phyloP scores from a whole-genome alignment of 2,113 vertebrate species.

The Podilymbus podiceps region DNA sequence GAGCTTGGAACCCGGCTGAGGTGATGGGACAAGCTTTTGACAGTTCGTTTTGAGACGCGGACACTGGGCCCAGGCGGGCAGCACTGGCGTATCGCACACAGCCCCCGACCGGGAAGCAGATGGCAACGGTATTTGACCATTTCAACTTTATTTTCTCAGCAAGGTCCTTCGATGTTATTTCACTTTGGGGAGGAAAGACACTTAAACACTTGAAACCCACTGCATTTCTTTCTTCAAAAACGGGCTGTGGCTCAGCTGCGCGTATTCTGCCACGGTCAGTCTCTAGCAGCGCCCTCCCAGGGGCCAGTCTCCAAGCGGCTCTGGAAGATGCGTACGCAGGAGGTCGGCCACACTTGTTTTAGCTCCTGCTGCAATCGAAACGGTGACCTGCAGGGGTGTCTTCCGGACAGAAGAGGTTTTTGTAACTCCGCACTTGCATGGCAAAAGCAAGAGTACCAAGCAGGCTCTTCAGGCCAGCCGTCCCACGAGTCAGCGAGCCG shows the following conservation, averaged over 20 bases:
- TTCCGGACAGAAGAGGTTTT: no score
- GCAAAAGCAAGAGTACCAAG: not conserved
- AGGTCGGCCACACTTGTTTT: not conserved
- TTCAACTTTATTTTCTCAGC: not conserved
- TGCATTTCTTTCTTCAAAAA: not conserved
- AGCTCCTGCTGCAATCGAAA: not conserved
- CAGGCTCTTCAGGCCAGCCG: not conserved
- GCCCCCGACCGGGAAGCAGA: not conserved
- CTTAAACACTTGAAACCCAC: not conserved
- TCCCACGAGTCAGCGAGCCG: rapidly evolving
- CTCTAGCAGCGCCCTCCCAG: not conserved
- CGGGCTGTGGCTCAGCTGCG: not conserved
- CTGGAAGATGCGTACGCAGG: not conserved
- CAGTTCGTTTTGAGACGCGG: not conserved
- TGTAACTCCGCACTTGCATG: not conserved
- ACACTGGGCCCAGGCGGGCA: not conserved
- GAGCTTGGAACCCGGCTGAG: not conserved
- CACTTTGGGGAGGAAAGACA: not conserved
- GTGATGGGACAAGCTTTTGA: not conserved
- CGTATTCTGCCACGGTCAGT: rapidly evolving
- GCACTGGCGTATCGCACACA: rapidly evolving
- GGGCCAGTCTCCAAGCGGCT: not conserved
- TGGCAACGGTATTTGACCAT: not conserved
- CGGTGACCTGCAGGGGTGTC: no score
- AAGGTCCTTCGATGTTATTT: not conserved